Conservation (phyloP, 2,797 vertebrate species). For the Schizothorax lantsangensis region DNA sequence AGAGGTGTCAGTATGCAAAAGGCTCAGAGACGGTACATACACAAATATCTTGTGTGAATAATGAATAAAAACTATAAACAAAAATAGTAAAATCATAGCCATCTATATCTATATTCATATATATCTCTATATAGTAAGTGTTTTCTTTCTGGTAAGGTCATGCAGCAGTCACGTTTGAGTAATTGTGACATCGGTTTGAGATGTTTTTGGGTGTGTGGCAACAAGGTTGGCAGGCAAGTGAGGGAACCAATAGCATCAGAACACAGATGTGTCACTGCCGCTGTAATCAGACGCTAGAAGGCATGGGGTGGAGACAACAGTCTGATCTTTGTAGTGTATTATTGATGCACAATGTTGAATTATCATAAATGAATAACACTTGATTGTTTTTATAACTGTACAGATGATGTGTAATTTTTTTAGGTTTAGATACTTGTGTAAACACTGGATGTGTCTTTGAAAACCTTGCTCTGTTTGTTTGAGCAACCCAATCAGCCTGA, state of each 20-base stretch:
- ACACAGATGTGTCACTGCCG: constrained; percentile 65
- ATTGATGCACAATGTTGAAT: background rate
- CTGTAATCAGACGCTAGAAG: constrained; percentile 56
- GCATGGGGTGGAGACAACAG: constrained; percentile 56
- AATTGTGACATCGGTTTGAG: constrained; percentile 91
- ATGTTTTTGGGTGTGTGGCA: constrained; percentile 84
- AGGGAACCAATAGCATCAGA: constrained; percentile 74
- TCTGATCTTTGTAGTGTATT: background rate
- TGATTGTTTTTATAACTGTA: background rate
- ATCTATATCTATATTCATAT: constrained; percentile 87
- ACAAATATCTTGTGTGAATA: constrained; percentile 80
- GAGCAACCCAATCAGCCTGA: background rate
- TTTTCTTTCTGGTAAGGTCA: constrained; percentile 88
- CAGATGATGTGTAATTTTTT: background rate
- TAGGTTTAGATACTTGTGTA: background rate
- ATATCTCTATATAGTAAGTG: constrained; percentile 85
- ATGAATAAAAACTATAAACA: constrained; percentile 80
- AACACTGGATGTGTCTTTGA: background rate
- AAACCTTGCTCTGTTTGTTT: background rate
- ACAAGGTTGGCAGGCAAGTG: constrained; percentile 82
- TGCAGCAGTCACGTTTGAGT: constrained; percentile 93
- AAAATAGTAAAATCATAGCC: constrained; percentile 85
- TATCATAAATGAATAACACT: background rate
- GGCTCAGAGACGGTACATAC: constrained; percentile 79
- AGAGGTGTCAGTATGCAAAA: constrained; percentile 76